Evolutionary conservation across 2,797 vertebrate genomes (phyloP).

Genomic region (Poeciliopsis gracilis): DNA sequence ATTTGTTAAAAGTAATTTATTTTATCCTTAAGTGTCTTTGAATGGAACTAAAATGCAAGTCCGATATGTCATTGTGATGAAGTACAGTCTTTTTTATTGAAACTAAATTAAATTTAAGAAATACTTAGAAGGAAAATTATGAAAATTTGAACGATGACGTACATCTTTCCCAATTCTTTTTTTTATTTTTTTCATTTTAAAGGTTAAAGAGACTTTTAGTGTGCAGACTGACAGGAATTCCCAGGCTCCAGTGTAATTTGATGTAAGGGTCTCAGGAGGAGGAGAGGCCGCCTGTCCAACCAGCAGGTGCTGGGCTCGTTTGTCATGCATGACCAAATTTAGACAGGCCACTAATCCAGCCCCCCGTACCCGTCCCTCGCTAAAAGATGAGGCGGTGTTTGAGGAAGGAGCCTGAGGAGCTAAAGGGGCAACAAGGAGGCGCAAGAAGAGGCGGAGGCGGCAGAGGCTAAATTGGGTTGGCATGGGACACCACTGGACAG

Average conservation of each 20-base stretch:
- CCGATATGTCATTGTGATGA: background rate
- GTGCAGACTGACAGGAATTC: constrained; percentile 60
- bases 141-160: background rate
- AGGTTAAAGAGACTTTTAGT: constrained; percentile 4
- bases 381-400: constrained; percentile 33
- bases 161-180: background rate
- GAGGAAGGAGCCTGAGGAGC: constrained; percentile 17
- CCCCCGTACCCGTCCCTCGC: constrained; percentile 30
- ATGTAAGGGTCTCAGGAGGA: constrained; percentile 59
- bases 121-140: background rate
- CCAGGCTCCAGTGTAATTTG: constrained; percentile 67
- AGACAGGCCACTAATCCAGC: constrained; percentile 72
- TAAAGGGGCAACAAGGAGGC: constrained; percentile 14
- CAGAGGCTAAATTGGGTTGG: constrained; percentile 78
- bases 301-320: constrained; percentile 66
- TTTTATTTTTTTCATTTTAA: background rate
- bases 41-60: background rate
- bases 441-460: constrained; percentile 8
- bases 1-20: background rate
- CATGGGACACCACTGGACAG: constrained; percentile 80
- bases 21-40: background rate
- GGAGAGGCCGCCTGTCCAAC: constrained; percentile 51
- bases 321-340: constrained; percentile 80
- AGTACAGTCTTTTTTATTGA: background rate
- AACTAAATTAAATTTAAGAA: background rate